Evolutionary conservation across 1,140 invertebrate genomes (phyloP).

Genomic region (Reticulitermes speratus): DNA sequence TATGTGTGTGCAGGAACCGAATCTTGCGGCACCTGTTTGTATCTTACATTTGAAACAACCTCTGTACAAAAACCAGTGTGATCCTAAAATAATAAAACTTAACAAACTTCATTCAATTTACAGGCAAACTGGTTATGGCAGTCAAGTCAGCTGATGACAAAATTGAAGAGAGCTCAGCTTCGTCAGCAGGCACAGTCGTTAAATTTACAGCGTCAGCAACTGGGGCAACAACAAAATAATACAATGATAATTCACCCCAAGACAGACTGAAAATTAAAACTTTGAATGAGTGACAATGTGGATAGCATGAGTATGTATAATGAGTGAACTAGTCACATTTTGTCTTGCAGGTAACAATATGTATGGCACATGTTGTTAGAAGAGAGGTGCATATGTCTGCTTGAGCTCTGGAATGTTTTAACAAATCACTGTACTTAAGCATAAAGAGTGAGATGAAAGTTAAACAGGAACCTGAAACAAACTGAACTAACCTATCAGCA

Average conservation of each 20-base stretch:
- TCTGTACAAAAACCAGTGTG: too few relatives aligned
- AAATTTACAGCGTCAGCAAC: constrained; percentile 20
- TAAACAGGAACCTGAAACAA: background rate
- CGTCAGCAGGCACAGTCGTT: constrained; percentile 39
- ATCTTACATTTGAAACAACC: too few relatives aligned
- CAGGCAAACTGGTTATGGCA: constrained; percentile 84
- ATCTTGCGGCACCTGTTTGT: too few relatives aligned
- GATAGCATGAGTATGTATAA: background rate
- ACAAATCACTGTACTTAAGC: background rate
- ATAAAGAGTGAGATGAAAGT: background rate
- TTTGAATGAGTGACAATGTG: background rate
- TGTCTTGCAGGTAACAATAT: background rate
- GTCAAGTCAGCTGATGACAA: constrained; percentile 81
- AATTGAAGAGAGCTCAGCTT: constrained; percentile 74
- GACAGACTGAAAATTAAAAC: background rate
- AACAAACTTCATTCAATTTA: background rate
- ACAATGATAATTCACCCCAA: background rate
- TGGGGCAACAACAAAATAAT: background rate
- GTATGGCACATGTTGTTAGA: background rate
- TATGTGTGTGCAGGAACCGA: too few relatives aligned
- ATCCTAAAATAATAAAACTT: too few relatives aligned
- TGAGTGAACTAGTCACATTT: constrained; percentile 6
- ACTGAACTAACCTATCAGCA: background rate
- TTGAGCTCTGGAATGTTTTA: background rate
- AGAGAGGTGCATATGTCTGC: background rate